A percentile compares a stretch with the other conserved stretches of the same genome.
Evolutionary conservation across 2,888 invertebrate genomes (phyloP).

Genomic region (Oscheius sp.): DNA sequence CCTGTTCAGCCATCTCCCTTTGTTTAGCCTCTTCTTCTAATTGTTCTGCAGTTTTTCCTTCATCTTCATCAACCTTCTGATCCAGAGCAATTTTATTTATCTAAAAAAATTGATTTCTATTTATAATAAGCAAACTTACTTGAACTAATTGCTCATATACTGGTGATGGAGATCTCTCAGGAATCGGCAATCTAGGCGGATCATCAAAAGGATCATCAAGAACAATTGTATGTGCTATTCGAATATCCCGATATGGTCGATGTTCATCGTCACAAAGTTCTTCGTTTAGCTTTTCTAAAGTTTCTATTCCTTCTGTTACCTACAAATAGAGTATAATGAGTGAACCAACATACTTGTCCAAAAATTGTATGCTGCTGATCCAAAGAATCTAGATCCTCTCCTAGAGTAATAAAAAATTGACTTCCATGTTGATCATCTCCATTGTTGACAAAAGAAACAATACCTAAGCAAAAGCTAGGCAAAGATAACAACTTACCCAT

Average conservation of each 20-base stretch:
- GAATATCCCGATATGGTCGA: conserved; percentile 90
- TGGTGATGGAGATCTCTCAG: conserved; percentile 88
- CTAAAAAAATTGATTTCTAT: conserved; percentile 23
- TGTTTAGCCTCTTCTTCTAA: conserved; percentile 86
- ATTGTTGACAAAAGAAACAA: conserved; percentile 79
- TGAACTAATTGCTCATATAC: conserved; percentile 77
- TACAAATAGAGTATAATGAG: not conserved
- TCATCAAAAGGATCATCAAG: conserved; percentile 95
- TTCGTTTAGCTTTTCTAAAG: conserved; percentile 88
- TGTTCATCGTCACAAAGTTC: conserved; percentile 88
- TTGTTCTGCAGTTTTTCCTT: conserved; percentile 85
- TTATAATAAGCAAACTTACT: conserved; percentile 19
- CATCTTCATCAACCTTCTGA: conserved; percentile 75
- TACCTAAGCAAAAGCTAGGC: conserved; percentile 48
- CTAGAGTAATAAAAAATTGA: conserved; percentile 94
- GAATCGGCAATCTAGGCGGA: conserved; percentile 81
- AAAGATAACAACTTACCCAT: conserved; percentile 75
- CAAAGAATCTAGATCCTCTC: conserved; percentile 82
- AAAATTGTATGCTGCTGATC: conserved; percentile 91
- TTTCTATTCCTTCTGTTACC: conserved; percentile 84
- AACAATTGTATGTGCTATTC: conserved; percentile 92
- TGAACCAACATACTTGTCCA: conserved; percentile 74
- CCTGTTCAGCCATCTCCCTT: conserved; percentile 92
- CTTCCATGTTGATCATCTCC: conserved; percentile 85
- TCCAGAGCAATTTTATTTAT: conserved; percentile 66